phyloP scores from a whole-genome alignment of 53 echinoderm and acorn worm genomes.

The Paracentrotus lividus region DNA sequence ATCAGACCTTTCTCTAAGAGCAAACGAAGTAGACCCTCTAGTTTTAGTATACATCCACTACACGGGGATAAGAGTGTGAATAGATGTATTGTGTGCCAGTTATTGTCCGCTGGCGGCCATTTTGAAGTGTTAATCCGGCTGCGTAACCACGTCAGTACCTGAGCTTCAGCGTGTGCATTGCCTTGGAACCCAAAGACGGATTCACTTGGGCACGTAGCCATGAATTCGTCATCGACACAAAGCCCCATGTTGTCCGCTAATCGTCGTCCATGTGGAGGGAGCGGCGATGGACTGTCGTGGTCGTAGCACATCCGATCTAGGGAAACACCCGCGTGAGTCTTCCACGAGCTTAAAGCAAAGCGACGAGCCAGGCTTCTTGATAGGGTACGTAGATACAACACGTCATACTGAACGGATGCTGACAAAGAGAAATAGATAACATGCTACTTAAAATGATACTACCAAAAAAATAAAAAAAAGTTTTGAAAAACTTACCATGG shows the following conservation, averaged over 20 bases:
- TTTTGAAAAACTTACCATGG: too few species aligned
- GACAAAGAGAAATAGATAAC: background rate
- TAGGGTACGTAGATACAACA: background rate
- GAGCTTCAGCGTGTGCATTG: background rate
- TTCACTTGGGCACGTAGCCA: constrained; percentile 36
- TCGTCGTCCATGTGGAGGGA: constrained; percentile 26
- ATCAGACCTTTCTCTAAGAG: background rate
- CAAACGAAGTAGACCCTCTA: background rate
- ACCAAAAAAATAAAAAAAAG: background rate
- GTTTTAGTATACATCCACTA: background rate
- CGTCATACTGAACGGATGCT: background rate
- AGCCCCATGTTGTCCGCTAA: constrained; percentile 3
- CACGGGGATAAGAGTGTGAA: constrained; percentile 43
- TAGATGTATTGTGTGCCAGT: constrained; percentile 7
- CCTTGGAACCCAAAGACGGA: background rate
- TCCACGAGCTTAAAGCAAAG: constrained; percentile 21
- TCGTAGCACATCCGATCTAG: background rate
- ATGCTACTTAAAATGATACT: too few species aligned
- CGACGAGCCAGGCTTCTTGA: background rate
- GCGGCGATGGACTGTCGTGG: background rate
- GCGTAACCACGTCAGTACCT: background rate
- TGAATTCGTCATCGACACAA: constrained; percentile 53
- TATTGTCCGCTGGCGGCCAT: constrained; percentile 21
- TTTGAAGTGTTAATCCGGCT: background rate
- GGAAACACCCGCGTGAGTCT: background rate